Percentiles rank a stretch among this genome's conserved stretches.
phyloP scores from a whole-genome alignment of 2,113 vertebrate species.

The Sinocyclocheilus anophthalmus region DNA sequence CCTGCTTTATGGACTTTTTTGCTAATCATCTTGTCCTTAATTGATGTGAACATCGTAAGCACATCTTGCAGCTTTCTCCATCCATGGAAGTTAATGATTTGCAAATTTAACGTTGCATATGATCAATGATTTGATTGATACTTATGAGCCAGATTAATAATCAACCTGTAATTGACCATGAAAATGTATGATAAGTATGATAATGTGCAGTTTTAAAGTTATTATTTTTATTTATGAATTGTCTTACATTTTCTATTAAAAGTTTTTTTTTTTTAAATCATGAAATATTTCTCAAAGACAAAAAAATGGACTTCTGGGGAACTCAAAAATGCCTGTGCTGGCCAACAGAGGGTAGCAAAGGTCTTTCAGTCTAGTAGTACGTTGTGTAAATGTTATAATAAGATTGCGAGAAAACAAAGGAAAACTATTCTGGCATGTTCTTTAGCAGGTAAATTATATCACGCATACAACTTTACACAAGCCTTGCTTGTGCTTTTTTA shows the following conservation, averaged over 20 bases:
- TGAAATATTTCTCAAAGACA: too few relatives aligned
- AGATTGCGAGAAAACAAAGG: not conserved
- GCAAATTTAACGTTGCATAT: not conserved
- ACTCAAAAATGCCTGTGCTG: not conserved
- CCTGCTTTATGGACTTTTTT: not conserved
- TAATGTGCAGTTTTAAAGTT: too few relatives aligned
- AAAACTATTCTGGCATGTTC: conserved; percentile 10
- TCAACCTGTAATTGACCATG: not conserved
- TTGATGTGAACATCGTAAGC: too few relatives aligned
- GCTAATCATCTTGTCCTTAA: not conserved
- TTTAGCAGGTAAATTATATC: conserved; percentile 16
- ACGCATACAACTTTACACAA: conserved; percentile 1
- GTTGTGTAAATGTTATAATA: not conserved
- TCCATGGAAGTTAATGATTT: not conserved
- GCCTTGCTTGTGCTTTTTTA: not conserved
- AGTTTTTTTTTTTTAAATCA: too few relatives aligned
- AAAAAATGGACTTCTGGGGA: not conserved
- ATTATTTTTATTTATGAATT: too few relatives aligned
- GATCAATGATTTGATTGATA: not conserved
- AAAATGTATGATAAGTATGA: too few relatives aligned
- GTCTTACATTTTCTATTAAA: too few relatives aligned
- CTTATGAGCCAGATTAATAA: not conserved
- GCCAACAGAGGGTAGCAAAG: conserved; percentile 44
- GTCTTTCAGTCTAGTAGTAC: not conserved
- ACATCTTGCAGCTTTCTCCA: too few relatives aligned